phyloP scores from a whole-genome alignment of 2,888 invertebrate species.

The Hirtodrosophila cameraria region DNA sequence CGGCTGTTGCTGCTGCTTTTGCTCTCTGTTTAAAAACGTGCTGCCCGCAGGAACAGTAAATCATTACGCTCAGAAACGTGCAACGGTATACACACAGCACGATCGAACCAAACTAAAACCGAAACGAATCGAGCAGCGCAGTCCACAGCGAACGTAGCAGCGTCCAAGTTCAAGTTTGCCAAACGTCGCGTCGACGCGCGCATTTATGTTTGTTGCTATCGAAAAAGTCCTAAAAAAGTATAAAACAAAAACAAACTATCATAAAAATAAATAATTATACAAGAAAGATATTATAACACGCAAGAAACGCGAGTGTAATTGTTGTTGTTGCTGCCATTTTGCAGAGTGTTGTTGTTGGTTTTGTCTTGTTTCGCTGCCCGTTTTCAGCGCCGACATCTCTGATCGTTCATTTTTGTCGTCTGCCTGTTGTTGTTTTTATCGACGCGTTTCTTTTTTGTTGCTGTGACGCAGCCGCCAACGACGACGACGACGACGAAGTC shows the following conservation, averaged over 20 bases:
- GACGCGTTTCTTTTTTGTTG: constrained; percentile 50
- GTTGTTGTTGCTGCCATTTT: constrained; percentile 42
- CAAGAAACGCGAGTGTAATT: constrained; percentile 32
- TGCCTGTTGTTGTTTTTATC: constrained; percentile 66
- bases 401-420: constrained; percentile 34
- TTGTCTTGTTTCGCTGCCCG: constrained; percentile 20
- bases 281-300: constrained; percentile 41
- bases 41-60: constrained; percentile 83
- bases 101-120: constrained; percentile 33
- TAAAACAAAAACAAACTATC: constrained; percentile 30
- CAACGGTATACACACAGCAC: constrained; percentile 51
- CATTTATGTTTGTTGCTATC: constrained; percentile 38
- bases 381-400: constrained; percentile 36
- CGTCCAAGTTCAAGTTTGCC: constrained; percentile 72
- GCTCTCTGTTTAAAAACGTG: constrained; percentile 82
- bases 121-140: too few relatives aligned
- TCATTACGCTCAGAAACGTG: constrained; percentile 83
- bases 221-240: constrained; percentile 62
- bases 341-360: constrained; percentile 27
- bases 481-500: constrained; percentile 1
- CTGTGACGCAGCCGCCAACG: constrained; percentile 33
- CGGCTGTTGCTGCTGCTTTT: constrained; percentile 34
- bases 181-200: constrained; percentile 37
- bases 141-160: constrained; percentile 3
- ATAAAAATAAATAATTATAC: constrained; percentile 24